These are phyloP conservation scores for Meteorus sp. DNA, from an alignment of 1,140 invertebrate species.

Conservation along the genomic window DNA sequence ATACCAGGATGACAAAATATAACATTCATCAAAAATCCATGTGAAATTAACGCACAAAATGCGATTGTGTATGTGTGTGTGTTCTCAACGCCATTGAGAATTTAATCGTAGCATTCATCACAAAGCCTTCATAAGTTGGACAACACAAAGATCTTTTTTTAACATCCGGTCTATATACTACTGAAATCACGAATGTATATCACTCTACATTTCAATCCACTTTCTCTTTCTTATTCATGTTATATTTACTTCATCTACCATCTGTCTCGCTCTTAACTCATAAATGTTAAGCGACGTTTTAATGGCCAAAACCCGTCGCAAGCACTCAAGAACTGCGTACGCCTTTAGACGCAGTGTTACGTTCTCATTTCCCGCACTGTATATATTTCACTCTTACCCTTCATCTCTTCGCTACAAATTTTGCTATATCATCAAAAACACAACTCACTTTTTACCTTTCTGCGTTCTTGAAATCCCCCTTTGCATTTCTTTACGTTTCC, in stretches of 20 bases:
- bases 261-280: conserved; percentile 21
- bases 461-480: neutral
- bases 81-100: no score
- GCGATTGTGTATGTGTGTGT: no score
- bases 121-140: no score
- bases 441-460: neutral
- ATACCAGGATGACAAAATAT: no score
- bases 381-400: neutral
- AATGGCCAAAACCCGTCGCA: conserved; percentile 19
- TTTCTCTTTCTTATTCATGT: neutral
- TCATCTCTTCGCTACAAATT: neutral
- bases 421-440: neutral
- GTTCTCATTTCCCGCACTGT: neutral
- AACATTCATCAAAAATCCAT: no score
- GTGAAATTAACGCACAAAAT: no score
- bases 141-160: no score
- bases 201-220: neutral
- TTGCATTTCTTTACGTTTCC: neutral
- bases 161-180: no score
- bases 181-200: no score
- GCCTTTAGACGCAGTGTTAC: conserved; percentile 14
- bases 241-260: neutral
- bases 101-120: no score
- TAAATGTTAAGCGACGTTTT: conserved; percentile 29
- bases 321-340: conserved; percentile 15